Conservation (phyloP, 2,888 invertebrate genomes). For the Pegoplata infirma region DNA sequence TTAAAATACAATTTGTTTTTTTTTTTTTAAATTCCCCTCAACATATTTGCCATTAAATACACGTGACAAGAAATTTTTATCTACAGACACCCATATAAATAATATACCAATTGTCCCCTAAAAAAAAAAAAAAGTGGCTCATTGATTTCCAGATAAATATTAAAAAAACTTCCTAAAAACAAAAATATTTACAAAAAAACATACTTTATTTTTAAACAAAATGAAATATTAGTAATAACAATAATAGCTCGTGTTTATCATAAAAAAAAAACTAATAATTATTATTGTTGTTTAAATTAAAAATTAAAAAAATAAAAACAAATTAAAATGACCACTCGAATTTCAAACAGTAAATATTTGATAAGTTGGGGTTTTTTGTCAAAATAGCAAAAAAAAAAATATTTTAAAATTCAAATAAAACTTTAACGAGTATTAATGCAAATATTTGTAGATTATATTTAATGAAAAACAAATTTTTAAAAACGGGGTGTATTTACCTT, state of each 20-base stretch:
- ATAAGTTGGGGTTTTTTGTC: constrained; percentile 6
- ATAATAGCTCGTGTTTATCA: constrained; percentile 30
- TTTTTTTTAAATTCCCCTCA: constrained; percentile 10
- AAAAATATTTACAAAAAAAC: no score
- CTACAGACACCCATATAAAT: neutral
- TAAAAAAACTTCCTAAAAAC: constrained; percentile 25
- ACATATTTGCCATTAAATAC: constrained; percentile 37
- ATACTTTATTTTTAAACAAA: neutral
- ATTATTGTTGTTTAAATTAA: constrained; percentile 3
- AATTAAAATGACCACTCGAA: constrained; percentile 21
- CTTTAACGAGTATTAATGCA: constrained; percentile 1
- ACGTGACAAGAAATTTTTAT: constrained; percentile 36
- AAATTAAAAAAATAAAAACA: constrained; percentile 10
- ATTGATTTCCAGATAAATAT: constrained; percentile 35
- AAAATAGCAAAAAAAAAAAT: neutral
- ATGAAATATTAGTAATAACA: neutral
- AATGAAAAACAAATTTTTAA: constrained; percentile 4
- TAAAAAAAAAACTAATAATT: constrained; percentile 21
- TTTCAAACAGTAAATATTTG: neutral
- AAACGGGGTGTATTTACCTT: constrained; percentile 18
- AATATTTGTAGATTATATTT: constrained; percentile 28
- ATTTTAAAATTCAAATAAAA: constrained; percentile 4
- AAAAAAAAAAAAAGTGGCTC: constrained; percentile 13
- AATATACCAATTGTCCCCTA: no score
- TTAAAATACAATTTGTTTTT: neutral